Evolutionary conservation across 1,140 invertebrate genomes (phyloP), one percentile per base, ranked within the genome.

Genomic region (Apolygus lucorum): DNA sequence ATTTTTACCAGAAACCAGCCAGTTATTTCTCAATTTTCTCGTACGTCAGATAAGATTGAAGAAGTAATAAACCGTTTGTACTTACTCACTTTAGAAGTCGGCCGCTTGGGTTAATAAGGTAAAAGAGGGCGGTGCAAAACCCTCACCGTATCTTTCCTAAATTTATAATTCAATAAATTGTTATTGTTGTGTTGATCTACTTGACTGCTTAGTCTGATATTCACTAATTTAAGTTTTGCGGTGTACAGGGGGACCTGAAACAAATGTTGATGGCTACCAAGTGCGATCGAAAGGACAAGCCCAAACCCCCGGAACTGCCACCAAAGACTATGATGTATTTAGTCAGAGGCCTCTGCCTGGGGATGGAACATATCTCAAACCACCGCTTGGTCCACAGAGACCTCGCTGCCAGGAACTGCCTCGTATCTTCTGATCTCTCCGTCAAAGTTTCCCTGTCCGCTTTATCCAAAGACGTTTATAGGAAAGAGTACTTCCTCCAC

Each of bases 401-500:
- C 79, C 81, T 98, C 69, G 94, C 95, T 2, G 89, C 95, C 0
- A 84, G 95, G n/a, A 98, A 98, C 78, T 93, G 95, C 76, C 79
- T 96, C 21, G 88, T 97, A 54, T 88, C 90, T 0, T 92, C 92
- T 22, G 86, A 87, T 71, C 81, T 95, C 1, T 85, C 87, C 24
- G 84, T 95, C 8, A 96, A 96, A 82, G 84, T 97, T 42, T 90
- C 91, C 1, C 81, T 90, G 75, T 85, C 92, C 0, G 87, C 88
- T 24, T 84, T 96, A 70, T 88, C 87, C 52, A 87, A 90, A 72
- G 93, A 95, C 73, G 90, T 91, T 0, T 91, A 95, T 76, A 87
- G 89, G 42, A 86, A 87, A 69, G 93, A 96, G 76, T 96, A 96
- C 79, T 88, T 83, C 72, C 90, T 90, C 73, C 83, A 89, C 73